Base-by-base conservation (phyloP, 2,797 vertebrate genomes). In the Ctenosaura bakeri region DNA sequence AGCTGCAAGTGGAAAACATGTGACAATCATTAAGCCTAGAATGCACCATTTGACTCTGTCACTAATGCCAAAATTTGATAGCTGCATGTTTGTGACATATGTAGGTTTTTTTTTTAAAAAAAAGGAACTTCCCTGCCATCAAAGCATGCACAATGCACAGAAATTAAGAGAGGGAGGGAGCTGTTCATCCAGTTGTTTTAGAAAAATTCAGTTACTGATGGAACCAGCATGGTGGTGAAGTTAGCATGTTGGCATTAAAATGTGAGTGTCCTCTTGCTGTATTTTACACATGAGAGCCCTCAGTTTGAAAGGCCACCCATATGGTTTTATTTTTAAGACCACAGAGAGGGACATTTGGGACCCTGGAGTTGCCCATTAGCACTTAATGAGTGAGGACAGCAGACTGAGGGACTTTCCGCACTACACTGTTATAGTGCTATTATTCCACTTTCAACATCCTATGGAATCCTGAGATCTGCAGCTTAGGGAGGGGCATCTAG, bases 1-100 rank as follows among this genome's bases (percentile, higher is more conserved):
- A 89, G 94, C 56, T 91, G 94, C 89, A 95, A 94, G 94, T 92
- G 93, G 90, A 91, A 95, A 95, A 91, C 94, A 96, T 6, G 94
- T 95, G 94, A 94, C 93, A 93, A 90, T 94, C 1, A 94, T 93
- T 91, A 95, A 92, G 94, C 90, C 89, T 93, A 91, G 85, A 91
- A 89, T 92, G 95, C 88, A 91, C 56, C 79, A 83, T 83, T 82
- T 86, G 52, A 50, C 78, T 79, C 91, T 85, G 92, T 89, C 0
- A 0, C 38, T 66, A 56, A 84, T 91, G 24, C 0, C 90, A 94
- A 88, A 89, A 76, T 71, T 78, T 80, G 85, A 84, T 92, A 92
- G 87, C 90, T 93, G 1, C 4, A 90, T 66, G 83, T 92, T 94
- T 94, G 91, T 92, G 35, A 90, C 91, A 91, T 83, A 69, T 10